Conservation (phyloP, 2,888 invertebrate species). For the Cephus spinipes region DNA sequence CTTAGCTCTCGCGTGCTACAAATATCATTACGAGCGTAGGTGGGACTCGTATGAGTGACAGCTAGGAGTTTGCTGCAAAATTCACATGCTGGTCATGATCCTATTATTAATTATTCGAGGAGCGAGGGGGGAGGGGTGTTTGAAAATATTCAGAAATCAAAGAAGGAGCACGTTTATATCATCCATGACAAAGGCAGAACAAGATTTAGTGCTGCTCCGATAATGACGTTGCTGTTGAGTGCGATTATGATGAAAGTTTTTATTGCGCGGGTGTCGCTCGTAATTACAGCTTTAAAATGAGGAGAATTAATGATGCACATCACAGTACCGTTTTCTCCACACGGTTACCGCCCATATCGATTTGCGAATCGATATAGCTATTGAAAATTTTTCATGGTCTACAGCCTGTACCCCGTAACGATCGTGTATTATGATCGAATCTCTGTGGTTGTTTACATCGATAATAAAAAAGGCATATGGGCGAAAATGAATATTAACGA, state of each 20-base stretch:
- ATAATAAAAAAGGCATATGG: background rate
- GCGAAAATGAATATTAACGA: background rate
- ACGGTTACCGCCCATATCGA: background rate
- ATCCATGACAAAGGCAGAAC: background rate
- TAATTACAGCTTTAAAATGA: background rate
- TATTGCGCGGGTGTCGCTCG: slow-evolving; percentile 1
- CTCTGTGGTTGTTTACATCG: background rate
- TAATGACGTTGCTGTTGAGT: background rate
- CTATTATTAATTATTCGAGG: slow-evolving; percentile 16
- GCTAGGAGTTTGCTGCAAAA: background rate
- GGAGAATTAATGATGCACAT: background rate
- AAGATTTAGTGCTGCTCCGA: background rate
- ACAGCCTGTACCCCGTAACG: background rate
- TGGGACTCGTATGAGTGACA: background rate
- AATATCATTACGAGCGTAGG: background rate
- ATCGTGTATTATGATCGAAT: background rate
- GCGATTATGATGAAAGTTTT: slow-evolving; percentile 6
- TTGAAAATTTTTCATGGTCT: background rate
- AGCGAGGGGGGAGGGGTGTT: background rate
- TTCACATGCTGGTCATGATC: slow-evolving; percentile 6
- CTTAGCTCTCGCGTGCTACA: background rate
- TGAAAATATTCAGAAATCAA: background rate
- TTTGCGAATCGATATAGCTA: background rate
- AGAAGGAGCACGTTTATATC: background rate
- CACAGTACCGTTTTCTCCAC: background rate